Conservation (phyloP, 2,113 vertebrate genomes). For the Eublepharis macularius region DNA sequence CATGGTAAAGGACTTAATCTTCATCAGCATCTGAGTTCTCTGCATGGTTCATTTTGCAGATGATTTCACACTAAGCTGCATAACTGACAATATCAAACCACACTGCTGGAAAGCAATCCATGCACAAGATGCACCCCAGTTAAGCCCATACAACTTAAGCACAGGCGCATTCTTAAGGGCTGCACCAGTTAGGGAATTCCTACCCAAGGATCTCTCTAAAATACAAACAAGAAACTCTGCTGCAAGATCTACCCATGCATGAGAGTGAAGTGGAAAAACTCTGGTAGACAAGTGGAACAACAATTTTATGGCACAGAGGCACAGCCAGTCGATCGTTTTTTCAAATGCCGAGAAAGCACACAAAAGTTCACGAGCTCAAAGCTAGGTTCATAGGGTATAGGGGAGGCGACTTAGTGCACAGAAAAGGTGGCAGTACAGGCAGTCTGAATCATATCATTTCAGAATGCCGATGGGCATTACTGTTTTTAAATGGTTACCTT, state of each 20-base stretch:
- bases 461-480: background rate
- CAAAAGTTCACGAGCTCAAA: background rate
- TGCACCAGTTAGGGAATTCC: background rate
- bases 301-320: background rate
- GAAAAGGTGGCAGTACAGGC: background rate
- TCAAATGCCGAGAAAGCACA: background rate
- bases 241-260: background rate
- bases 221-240: background rate
- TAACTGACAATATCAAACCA: background rate
- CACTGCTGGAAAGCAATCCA: background rate
- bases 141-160: no score
- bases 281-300: background rate
- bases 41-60: background rate
- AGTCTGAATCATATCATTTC: background rate
- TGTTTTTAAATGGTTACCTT: background rate
- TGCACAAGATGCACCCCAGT: fast-evolving
- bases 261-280: background rate
- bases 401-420: background rate
- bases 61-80: background rate
- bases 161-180: background rate
- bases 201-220: background rate
- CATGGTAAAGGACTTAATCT: background rate
- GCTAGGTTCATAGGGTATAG: background rate
- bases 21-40: background rate
- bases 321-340: background rate